Evolutionary conservation across 2,888 invertebrate species (phyloP).

Genomic region (Tenthredo distinguenda): DNA sequence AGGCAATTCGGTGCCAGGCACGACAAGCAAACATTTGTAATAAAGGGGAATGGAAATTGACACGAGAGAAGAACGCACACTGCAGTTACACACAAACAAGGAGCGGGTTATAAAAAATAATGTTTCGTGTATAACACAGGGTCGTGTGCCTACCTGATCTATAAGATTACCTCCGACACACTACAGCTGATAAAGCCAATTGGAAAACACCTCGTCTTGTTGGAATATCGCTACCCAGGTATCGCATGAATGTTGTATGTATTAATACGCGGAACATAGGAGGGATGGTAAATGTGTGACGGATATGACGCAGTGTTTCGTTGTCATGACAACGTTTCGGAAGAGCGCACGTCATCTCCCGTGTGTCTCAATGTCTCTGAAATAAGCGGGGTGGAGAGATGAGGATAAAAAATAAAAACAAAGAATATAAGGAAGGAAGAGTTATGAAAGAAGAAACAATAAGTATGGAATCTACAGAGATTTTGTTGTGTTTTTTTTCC

Average conservation of each 20-base stretch:
- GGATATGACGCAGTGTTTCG: slow-evolving; percentile 36
- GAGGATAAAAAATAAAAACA: slow-evolving; percentile 1
- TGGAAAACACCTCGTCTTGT: background rate
- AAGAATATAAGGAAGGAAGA: slow-evolving; percentile 5
- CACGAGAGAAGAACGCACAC: background rate
- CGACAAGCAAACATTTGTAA: background rate
- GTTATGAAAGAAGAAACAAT: slow-evolving; percentile 21
- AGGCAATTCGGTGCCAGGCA: slow-evolving; percentile 4
- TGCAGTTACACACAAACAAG: background rate
- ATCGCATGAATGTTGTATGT: background rate
- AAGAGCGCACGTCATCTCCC: slow-evolving; percentile 31
- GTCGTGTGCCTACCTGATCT: background rate
- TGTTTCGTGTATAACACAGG: background rate
- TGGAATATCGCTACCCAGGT: background rate
- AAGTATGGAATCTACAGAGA: background rate
- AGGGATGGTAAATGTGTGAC: slow-evolving; percentile 11
- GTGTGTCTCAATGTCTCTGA: slow-evolving; percentile 24
- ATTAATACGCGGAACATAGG: background rate
- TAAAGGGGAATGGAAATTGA: background rate
- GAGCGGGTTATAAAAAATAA: background rate
- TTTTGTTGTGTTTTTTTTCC: background rate
- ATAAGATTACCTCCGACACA: slow-evolving; percentile 18
- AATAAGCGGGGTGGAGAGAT: slow-evolving; percentile 29
- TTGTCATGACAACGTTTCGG: slow-evolving; percentile 39
- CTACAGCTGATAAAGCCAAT: slow-evolving; percentile 25